phyloP scores from a whole-genome alignment of 2,888 invertebrate species.

The Melipona beecheii region DNA sequence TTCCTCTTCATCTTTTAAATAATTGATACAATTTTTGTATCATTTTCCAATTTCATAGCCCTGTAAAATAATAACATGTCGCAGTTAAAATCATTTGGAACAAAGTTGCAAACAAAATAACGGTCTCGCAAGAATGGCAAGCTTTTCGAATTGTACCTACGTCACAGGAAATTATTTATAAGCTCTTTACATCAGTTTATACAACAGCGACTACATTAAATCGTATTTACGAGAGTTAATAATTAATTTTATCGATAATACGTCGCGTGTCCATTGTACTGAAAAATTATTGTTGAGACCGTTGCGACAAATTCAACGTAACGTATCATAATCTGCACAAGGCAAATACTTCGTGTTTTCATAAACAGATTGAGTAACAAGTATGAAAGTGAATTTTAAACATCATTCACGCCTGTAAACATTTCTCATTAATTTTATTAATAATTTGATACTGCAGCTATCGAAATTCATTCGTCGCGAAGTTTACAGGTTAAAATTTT shows the following conservation, averaged over 20 bases:
- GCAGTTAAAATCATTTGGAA: too few relatives aligned
- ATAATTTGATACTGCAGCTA: background rate
- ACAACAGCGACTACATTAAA: background rate
- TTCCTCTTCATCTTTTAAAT: too few relatives aligned
- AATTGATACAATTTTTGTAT: too few relatives aligned
- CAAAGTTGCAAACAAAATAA: background rate
- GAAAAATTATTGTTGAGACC: conserved; percentile 1
- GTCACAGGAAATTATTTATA: background rate
- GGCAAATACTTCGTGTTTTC: background rate
- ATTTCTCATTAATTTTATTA: background rate
- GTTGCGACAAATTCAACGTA: background rate
- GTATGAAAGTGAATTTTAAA: background rate
- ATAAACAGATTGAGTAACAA: background rate
- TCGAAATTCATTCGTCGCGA: background rate
- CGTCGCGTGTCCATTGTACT: too few relatives aligned
- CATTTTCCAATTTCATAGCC: too few relatives aligned
- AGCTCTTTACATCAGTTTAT: background rate
- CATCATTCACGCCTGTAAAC: background rate
- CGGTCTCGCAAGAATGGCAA: background rate
- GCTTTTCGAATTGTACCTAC: background rate
- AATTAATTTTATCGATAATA: conserved; percentile 1
- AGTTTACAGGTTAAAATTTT: background rate
- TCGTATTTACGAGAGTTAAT: conserved; percentile 4
- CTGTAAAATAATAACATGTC: too few relatives aligned
- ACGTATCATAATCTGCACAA: background rate